These are phyloP conservation scores for Dasysyrphus albostriatus DNA, from an alignment of 2,888 invertebrate species.

Conservation along the genomic window DNA sequence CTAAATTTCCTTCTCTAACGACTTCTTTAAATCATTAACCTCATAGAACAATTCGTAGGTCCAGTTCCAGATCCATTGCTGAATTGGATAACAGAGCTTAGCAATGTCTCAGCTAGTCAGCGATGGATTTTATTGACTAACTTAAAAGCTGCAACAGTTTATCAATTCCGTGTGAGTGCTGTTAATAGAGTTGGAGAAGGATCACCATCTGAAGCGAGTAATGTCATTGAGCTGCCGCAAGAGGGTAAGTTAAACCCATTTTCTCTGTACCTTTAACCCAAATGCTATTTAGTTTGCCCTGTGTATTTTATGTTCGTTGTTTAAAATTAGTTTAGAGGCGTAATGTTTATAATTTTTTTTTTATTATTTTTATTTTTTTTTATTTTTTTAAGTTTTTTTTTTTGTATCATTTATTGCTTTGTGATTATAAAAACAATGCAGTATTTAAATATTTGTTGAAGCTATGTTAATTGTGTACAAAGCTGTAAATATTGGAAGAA, in stretches of 20 bases:
- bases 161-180: conserved; percentile 98
- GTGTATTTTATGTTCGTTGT: conserved; percentile 60
- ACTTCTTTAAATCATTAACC: conserved; percentile 79
- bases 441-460: conserved; percentile 34
- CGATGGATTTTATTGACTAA: conserved; percentile 92
- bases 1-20: conserved; percentile 41
- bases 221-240: conserved; percentile 95
- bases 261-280: background rate
- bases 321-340: conserved; percentile 62
- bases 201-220: conserved; percentile 94
- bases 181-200: conserved; percentile 98
- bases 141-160: conserved; percentile 96
- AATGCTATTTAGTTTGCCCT: conserved; percentile 64
- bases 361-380: background rate
- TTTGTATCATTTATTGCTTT: conserved; percentile 50
- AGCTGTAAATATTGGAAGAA: conserved; percentile 60
- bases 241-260: conserved; percentile 89
- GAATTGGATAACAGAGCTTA: conserved; percentile 94
- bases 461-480: conserved; percentile 40
- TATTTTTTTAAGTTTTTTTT: conserved; percentile 4
- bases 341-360: conserved; percentile 43
- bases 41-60: conserved; percentile 87
- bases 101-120: conserved; percentile 92
- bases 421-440: conserved; percentile 50
- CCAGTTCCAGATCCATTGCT: conserved; percentile 93